Evolutionary conservation across 2,888 invertebrate species (phyloP), one percentile per base, ranked within the genome.

Genomic region (Vandiemenella viatica): DNA sequence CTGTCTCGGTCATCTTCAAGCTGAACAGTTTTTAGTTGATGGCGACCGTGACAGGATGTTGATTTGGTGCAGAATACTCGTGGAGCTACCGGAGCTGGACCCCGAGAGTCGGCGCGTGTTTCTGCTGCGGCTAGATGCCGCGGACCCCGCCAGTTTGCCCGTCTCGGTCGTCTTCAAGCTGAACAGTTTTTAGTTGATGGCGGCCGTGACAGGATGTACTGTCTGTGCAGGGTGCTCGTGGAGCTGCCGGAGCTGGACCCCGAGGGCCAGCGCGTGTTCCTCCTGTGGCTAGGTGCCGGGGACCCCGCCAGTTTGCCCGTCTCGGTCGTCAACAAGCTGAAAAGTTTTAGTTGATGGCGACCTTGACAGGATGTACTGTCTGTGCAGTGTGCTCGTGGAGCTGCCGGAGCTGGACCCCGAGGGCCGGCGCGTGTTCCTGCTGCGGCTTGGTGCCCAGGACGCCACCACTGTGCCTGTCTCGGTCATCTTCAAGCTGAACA

Each of bases 211-310:
- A n/a, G n/a, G n/a, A n/a, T n/a, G n/a, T n/a, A n/a, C n/a, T n/a
- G n/a, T n/a, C n/a, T n/a, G n/a, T n/a, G n/a, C n/a, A 32, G 32
- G 32, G 32, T 32, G n/a, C 49, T 45, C 23, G 50, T 55, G 48
- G 44, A 59, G 4, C 52, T 61, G 15, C 59, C 58, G 16, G 56
- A 57, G 15, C 52, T 56, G 10, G 64, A 64, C 43, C 67, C 69
- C 32, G 63, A 69, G 43, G 69, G 71, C 0, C 67, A 75, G 1
- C 66, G 72, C 50, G 66, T 72, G 3, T 65, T 72, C 41, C 63
- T 79, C 10, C 63, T 76, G 46, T 68, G 76, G 16, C 62, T 71
- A 4, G 74, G 75, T 1, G 60, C 61, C 1, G 68, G 69, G 50
- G 62, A 74, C 55, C 65, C 74, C 1, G 63, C 67, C 1, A 61